Conservation (phyloP, 64 coral and sea anemone species). For the Montipora efflorescens region DNA sequence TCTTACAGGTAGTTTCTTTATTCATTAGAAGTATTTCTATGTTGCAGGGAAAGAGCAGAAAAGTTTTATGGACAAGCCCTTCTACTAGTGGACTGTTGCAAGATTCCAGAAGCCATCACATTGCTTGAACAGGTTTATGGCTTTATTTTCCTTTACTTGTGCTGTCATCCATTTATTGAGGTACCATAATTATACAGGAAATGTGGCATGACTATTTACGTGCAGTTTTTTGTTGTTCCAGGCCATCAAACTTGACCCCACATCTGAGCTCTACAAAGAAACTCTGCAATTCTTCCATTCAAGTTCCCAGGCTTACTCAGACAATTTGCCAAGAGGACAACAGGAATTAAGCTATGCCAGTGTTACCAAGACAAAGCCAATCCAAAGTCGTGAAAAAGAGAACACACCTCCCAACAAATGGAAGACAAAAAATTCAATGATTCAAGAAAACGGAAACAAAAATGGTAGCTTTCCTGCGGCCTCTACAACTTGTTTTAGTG, state of each 20-base stretch:
- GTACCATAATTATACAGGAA: too few relatives aligned
- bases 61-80: constrained; percentile 37
- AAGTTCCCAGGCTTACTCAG: neutral
- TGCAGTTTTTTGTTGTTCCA: neutral
- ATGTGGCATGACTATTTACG: too few relatives aligned
- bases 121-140: constrained; percentile 37
- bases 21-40: neutral
- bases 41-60: constrained; percentile 9
- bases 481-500: neutral
- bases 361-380: neutral
- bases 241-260: constrained; percentile 6
- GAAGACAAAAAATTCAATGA: neutral
- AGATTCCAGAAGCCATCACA: constrained; percentile 29
- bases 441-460: neutral
- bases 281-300: constrained; percentile 8
- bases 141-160: neutral
- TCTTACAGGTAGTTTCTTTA: neutral
- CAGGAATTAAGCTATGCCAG: constrained; percentile 13
- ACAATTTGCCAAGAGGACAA: neutral
- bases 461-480: neutral
- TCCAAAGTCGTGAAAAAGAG: neutral
- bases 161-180: too few relatives aligned
- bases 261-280: constrained; percentile 27
- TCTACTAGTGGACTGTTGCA: constrained; percentile 46
- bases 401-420: neutral